Base-by-base conservation (phyloP, 2,888 invertebrate genomes). In the Leptinotarsa rubiginosa region DNA sequence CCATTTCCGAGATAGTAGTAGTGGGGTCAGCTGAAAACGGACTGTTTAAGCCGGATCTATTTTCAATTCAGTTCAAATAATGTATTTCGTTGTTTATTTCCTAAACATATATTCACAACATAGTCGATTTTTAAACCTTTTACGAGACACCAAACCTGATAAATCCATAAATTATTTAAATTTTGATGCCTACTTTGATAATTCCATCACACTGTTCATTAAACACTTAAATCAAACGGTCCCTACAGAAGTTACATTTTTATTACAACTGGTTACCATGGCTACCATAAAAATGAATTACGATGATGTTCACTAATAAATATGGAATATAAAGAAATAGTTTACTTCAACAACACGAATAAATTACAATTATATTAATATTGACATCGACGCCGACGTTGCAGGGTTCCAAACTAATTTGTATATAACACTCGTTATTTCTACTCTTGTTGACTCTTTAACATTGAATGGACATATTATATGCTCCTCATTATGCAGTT, bases 321-420 rank as follows among this genome's bases (percentile, higher is more conserved):
- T 62, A 16, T n/a, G 4, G 13, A 31, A 62, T 62, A n/a, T 25
- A 62, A 31, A 31, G n/a, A 62, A 62, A 62, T 31, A 31, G 25
- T 41, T 62, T 62, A 16, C 4, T 15, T n/a, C 16, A 15, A 16
- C 25, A 31, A 41, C 16, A 31, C 7, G 41, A 62, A 62, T 62
- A 62, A 56, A 56, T 56, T 56, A 56, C 56, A 56, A 56, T 56
- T 56, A 20, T 56, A 56, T 22, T 56, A 22, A 56, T 62, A 62
- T 62, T 62, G 25, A 41, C 62, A 41, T n/a, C 41, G 62, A 16
- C 62, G n/a, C 31, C 41, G 62, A n/a, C 41, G 10, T n/a, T 56
- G 56, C 22, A 13, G 13, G 56, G 22, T 13, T 20, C 41, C 62
- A n/a, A 31, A 25, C 62, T 5, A n/a, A 62, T 62, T 62, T 31